Conservation (phyloP, 2,888 invertebrate species). For the Acrobeloides nanus region DNA sequence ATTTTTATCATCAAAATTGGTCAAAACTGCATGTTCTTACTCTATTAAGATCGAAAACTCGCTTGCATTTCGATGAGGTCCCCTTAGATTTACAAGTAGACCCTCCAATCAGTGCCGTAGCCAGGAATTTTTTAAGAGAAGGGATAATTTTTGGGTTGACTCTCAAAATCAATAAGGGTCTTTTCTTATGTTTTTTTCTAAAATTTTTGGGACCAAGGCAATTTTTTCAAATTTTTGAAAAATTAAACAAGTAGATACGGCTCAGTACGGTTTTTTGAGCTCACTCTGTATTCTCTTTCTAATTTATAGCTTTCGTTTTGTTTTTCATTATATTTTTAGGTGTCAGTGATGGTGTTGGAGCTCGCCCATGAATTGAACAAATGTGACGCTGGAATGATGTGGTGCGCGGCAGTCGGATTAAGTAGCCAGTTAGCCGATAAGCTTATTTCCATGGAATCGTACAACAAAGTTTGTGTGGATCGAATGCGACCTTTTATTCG, state of each 20-base stretch:
- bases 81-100: too few species aligned
- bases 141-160: too few species aligned
- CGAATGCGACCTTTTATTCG: slow-evolving; percentile 35
- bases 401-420: slow-evolving; percentile 44
- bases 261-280: slow-evolving; percentile 7
- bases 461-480: slow-evolving; percentile 35
- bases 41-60: too few species aligned
- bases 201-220: too few species aligned
- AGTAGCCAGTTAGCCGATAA: slow-evolving; percentile 35
- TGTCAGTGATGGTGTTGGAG: slow-evolving; percentile 34
- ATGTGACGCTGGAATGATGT: slow-evolving; percentile 35
- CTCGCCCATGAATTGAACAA: slow-evolving; percentile 35
- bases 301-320: neutral
- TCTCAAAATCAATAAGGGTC: too few species aligned
- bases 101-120: too few species aligned
- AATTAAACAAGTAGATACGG: slow-evolving; percentile 15
- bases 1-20: too few species aligned
- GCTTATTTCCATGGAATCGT: slow-evolving; percentile 36
- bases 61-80: too few species aligned
- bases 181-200: too few species aligned
- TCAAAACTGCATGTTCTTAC: too few species aligned
- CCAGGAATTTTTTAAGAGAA: too few species aligned
- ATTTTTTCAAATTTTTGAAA: slow-evolving; percentile 2
- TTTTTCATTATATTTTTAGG: slow-evolving; percentile 13
- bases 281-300: neutral